Evolutionary conservation across 2,797 vertebrate genomes (phyloP), one percentile per base, ranked within the genome.

Genomic region (Sebastes kiyomatsui): DNA sequence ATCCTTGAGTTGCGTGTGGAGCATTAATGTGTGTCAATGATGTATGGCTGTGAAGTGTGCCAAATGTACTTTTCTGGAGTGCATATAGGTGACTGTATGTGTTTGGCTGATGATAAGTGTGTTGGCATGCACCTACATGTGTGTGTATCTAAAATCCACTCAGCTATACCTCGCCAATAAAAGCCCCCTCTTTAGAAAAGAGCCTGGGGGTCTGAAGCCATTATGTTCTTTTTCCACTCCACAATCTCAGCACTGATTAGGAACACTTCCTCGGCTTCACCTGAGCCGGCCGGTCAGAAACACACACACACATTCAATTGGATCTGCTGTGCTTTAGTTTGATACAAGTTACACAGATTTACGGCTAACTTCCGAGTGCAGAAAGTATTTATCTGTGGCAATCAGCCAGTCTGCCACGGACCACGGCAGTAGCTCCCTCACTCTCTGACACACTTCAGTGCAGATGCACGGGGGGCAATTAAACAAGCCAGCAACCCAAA

Each of bases 241-340:
- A 79, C 77, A 86, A 79, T 82, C 84, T 81, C 71, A 5, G 76
- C 81, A 64, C 74, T 90, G 86, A 91, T 92, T 90, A 87, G 85
- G 79, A 90, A 77, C 76, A 87, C 87, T 87, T 83, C 69, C 67
- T 68, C 65, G 67, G 70, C 65, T 88, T 90, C 89, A 91, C 87
- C 88, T 88, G 83, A 87, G 77, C 72, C 80, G 67, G 70, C 25
- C 64, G 16, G 23, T 7, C 27, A 73, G 22, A 67, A 30, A 70
- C 64, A 67, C 62, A 72, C 28, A 66, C 25, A 67, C 46, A 67
- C 55, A 60, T 4, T 11, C 55, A 72, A 3, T 22, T 8, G n/a
- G 32, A 11, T 18, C 4, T 14, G 35, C 54, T 5, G 42, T 27
- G 64, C 2, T 0, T 12, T 38, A 65, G 52, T 68, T 68, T 60